A percentile compares a stretch with the other conserved stretches of the same genome.
These are phyloP conservation scores for Drosophila prolongata DNA, from an alignment of 2,888 invertebrate genomes.

Conservation along the genomic window DNA sequence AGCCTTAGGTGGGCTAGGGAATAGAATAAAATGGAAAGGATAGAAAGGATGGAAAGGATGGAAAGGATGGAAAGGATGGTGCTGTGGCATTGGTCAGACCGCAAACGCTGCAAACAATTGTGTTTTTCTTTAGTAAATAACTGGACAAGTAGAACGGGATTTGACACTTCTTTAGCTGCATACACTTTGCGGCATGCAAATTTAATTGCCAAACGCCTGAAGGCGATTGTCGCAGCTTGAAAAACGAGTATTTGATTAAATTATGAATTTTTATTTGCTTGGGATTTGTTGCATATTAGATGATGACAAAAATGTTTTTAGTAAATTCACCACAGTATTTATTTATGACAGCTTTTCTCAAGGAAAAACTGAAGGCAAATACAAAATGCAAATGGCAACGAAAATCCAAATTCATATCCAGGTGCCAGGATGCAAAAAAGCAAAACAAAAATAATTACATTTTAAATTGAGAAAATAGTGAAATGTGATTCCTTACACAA, in stretches of 20 bases:
- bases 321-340: slow-evolving; percentile 22
- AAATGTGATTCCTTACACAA: slow-evolving; percentile 33
- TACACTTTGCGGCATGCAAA: slow-evolving; percentile 75
- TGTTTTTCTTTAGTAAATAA: slow-evolving; percentile 78
- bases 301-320: slow-evolving; percentile 31
- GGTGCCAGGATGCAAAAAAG: slow-evolving; percentile 7
- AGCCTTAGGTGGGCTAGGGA: slow-evolving; percentile 48
- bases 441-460: slow-evolving; percentile 71
- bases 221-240: slow-evolving; percentile 50
- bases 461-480: slow-evolving; percentile 49
- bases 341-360: slow-evolving; percentile 40
- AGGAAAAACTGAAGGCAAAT: slow-evolving; percentile 14
- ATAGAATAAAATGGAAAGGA: slow-evolving; percentile 16
- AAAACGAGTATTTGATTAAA: slow-evolving; percentile 65
- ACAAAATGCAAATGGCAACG: slow-evolving; percentile 38
- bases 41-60: not conserved
- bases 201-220: slow-evolving; percentile 70
- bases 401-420: slow-evolving; percentile 43
- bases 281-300: slow-evolving; percentile 54
- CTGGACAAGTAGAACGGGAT: slow-evolving; percentile 53
- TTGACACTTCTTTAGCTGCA: slow-evolving; percentile 69
- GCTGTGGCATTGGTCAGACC: slow-evolving; percentile 50
- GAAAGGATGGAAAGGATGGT: slow-evolving; percentile 30
- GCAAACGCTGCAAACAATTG: slow-evolving; percentile 73
- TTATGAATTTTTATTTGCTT: slow-evolving; percentile 59